Evolutionary conservation across 2,797 vertebrate species (phyloP), one percentile per base, ranked within the genome.

Genomic region (Vipera ursinii): DNA sequence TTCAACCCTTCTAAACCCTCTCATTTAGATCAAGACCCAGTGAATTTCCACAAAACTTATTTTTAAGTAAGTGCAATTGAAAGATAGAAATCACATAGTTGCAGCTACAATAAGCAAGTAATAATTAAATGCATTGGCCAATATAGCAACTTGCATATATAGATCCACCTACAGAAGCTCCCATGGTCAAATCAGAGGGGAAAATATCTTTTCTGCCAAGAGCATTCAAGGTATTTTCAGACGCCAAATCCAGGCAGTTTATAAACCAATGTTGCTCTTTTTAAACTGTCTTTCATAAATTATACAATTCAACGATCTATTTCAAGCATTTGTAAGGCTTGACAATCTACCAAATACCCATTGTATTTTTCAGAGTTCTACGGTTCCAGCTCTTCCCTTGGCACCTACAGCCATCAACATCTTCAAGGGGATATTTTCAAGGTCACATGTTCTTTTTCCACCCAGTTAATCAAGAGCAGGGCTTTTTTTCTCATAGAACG

Each of bases 91-190:
- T n/a, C 44, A 26, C 32, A 32, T 89, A 86, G 82, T 60, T 28
- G 65, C 28, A 88, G 53, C 56, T 48, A 26, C 91, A 14, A 32
- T 38, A 82, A 55, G 44, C 60, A 92, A 87, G 60, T 89, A 60
- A 59, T 28, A 91, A 92, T 89, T 94, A 91, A 86, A 92, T 55
- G 48, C 22, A 32, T 32, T 73, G 55, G 44, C 24, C 38, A 61
- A 86, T 55, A 7, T 59, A 44, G 59, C 32, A 24, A 7, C 55
- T 28, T 9, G 38, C 61, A 73, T 44, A 82, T 44, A 89, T 22
- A 82, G 20, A 87, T 20, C 86, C 89, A 90, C 91, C 87, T 89
- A 51, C 91, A 38, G 53, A 89, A 53, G 20, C 2, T 38, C 20
- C 2, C 12, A 6, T 22, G 9, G 26, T 15, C 51, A 57, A 22